Evolutionary conservation across 2,888 invertebrate species (phyloP).

Genomic region (Eumacrocentrus americanus): DNA sequence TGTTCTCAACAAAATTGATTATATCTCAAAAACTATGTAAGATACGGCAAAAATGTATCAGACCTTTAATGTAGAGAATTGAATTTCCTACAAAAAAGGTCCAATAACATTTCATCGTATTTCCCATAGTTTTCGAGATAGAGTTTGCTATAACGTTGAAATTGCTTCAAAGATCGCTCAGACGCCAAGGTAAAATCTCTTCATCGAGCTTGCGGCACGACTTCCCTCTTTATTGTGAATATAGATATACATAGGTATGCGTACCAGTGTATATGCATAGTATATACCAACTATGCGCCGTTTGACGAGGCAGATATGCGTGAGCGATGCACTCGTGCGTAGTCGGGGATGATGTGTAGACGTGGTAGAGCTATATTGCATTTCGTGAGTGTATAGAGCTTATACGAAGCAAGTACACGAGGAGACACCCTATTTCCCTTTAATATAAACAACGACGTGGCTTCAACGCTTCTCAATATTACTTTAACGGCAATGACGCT

Average conservation of each 20-base stretch:
- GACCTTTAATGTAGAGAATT: too few relatives aligned
- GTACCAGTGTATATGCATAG: neutral
- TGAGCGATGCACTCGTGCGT: neutral
- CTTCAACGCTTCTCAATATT: neutral
- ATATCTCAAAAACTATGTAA: too few relatives aligned
- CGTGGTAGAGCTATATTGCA: neutral
- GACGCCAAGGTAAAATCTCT: slow-evolving; percentile 5
- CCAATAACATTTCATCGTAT: too few relatives aligned
- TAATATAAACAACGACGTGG: neutral
- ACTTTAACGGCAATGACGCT: neutral
- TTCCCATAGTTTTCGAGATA: too few relatives aligned
- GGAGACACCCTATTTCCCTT: neutral
- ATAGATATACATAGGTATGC: neutral
- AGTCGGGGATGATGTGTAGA: neutral
- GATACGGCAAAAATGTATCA: too few relatives aligned
- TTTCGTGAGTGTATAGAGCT: too few relatives aligned
- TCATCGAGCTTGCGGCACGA: neutral
- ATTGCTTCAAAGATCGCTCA: slow-evolving; percentile 23
- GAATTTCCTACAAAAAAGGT: too few relatives aligned
- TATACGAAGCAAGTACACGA: too few relatives aligned
- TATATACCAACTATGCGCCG: neutral
- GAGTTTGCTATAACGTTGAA: slow-evolving; percentile 15
- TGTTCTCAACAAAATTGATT: too few relatives aligned
- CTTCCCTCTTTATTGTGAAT: neutral
- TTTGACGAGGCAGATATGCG: neutral